Percentiles rank a stretch among this genome's conserved stretches.
Evolutionary conservation across 2,113 vertebrate species (phyloP).

Genomic region (Brachyhypopomus gauderio): DNA sequence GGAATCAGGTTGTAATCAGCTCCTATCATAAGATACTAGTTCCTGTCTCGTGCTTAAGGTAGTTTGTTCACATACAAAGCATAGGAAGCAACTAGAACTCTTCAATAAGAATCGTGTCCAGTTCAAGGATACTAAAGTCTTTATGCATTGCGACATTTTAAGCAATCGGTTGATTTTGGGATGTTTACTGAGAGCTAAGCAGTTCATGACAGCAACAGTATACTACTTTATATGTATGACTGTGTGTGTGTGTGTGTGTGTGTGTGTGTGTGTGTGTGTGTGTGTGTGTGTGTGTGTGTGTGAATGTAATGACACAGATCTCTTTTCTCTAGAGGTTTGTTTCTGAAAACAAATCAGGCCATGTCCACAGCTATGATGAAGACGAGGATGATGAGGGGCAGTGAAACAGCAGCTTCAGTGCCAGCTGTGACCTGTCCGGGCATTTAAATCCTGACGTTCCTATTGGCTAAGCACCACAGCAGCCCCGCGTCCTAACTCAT

Average conservation of each 20-base stretch:
- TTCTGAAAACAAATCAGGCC: constrained; percentile 42
- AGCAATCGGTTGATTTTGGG: neutral
- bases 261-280: constrained; percentile 6
- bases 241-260: constrained; percentile 1
- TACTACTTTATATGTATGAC: neutral
- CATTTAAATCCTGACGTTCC: neutral
- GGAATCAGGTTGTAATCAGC: constrained; percentile 27
- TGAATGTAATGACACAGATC: constrained; percentile 19
- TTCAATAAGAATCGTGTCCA: neutral
- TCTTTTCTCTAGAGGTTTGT: constrained; percentile 9
- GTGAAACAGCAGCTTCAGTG: neutral
- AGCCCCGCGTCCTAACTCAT: neutral
- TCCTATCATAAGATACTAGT: neutral
- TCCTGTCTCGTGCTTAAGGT: neutral
- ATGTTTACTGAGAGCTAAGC: neutral
- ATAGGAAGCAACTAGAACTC: neutral
- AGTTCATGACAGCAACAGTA: neutral
- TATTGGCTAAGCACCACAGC: neutral
- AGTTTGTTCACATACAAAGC: neutral
- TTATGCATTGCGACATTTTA: neutral
- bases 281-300: constrained; percentile 7
- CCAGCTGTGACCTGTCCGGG: neutral
- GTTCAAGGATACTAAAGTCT: no score
- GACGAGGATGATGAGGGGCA: neutral
- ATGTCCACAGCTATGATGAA: constrained; percentile 23